A percentile compares a stretch with the other conserved stretches of the same genome.
Evolutionary conservation across 30 jellyfish, hydroid and myxozoan species (phyloP).

Genomic region (Turritopsis dohrnii): DNA sequence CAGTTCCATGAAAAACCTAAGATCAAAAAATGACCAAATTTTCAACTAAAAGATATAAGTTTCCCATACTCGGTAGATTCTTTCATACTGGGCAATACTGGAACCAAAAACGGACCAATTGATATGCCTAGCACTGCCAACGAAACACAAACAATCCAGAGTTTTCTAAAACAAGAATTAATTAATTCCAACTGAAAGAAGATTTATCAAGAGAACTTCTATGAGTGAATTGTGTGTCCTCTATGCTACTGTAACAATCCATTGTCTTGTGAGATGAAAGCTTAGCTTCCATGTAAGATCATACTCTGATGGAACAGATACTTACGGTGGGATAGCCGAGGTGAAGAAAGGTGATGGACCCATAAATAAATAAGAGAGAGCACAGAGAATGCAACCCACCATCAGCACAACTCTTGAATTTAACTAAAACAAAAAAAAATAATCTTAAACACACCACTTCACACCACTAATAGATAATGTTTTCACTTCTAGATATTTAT

Average conservation of each 20-base stretch:
- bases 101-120: constrained; percentile 54
- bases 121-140: constrained; percentile 55
- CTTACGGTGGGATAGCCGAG: constrained; percentile 42
- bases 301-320: neutral
- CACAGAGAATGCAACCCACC: constrained; percentile 35
- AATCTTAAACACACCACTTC: no score
- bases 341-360: constrained; percentile 79
- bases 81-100: constrained; percentile 62
- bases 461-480: no score
- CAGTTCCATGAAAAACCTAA: neutral
- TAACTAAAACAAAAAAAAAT: constrained; percentile 2
- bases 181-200: neutral
- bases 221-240: no score
- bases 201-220: no score
- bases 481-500: no score
- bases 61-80: constrained; percentile 44
- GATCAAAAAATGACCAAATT: constrained; percentile 2
- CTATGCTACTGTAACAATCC: no score
- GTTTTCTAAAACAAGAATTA: constrained; percentile 4
- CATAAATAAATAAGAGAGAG: constrained; percentile 33
- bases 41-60: neutral
- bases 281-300: no score
- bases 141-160: constrained; percentile 61
- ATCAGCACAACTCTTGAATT: constrained; percentile 23
- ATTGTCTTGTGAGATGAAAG: no score